Conservation (phyloP, 2,113 vertebrate genomes). For the Leucoraja erinaceus region DNA sequence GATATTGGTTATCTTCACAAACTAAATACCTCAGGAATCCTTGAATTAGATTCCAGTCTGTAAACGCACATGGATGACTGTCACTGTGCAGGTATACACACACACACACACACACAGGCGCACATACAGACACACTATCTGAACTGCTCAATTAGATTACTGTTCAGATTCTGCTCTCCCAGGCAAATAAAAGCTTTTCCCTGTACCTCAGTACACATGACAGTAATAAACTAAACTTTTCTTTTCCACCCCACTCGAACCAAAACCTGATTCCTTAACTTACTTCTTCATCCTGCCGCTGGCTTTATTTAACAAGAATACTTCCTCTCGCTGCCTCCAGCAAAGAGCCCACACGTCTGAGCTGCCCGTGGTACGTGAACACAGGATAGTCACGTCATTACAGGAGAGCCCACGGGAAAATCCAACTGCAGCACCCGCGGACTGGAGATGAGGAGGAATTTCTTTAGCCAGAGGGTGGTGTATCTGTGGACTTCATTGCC, state of each 20-base stretch:
- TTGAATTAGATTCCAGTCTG: constrained; percentile 1
- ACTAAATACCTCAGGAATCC: neutral
- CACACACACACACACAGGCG: too few species aligned
- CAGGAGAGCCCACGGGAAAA: neutral
- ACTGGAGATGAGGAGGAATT: too few species aligned
- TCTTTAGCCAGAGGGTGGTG: too few species aligned
- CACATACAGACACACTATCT: neutral
- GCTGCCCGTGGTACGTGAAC: neutral
- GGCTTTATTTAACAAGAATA: neutral
- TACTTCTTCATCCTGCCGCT: neutral
- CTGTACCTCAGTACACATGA: too few species aligned
- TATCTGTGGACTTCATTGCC: too few species aligned
- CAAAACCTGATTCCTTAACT: neutral
- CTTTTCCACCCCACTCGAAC: too few species aligned
- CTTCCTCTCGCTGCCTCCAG: neutral
- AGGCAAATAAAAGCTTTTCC: too few species aligned
- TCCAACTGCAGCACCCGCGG: neutral
- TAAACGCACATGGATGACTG: neutral
- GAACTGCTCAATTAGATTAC: neutral
- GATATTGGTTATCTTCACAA: neutral
- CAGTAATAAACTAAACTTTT: too few species aligned
- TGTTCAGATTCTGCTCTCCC: too few species aligned
- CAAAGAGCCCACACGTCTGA: neutral
- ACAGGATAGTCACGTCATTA: neutral
- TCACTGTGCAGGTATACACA: neutral